A percentile compares a stretch with the other conserved stretches of the same genome.
These are phyloP conservation scores for Caenorhabditis auriculariae DNA, from an alignment of 2,888 invertebrate species.

Conservation along the genomic window DNA sequence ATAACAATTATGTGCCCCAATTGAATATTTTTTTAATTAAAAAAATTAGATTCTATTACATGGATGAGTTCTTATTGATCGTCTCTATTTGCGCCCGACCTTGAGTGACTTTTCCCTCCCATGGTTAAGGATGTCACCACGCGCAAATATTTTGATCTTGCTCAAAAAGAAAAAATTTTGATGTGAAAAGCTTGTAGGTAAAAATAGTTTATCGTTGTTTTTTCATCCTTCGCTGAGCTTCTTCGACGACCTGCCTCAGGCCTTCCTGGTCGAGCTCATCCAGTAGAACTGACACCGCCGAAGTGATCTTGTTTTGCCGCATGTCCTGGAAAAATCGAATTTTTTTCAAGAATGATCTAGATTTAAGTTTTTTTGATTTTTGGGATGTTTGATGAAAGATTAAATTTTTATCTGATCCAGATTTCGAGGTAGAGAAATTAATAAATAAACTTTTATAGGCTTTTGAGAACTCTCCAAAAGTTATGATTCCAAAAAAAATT, in stretches of 20 bases:
- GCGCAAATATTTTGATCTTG: no score
- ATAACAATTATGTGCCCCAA: no score
- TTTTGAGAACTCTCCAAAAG: neutral
- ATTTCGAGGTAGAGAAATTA: no score
- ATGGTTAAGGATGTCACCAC: no score
- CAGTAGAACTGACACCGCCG: constrained; percentile 47
- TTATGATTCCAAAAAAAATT: no score
- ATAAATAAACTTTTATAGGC: neutral
- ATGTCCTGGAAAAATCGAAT: constrained; percentile 35
- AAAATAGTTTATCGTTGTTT: constrained; percentile 51
- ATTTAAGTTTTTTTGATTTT: neutral
- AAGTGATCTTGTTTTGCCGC: constrained; percentile 48
- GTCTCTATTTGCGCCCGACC: no score
- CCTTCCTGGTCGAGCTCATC: constrained; percentile 53
- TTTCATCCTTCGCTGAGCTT: constrained; percentile 50
- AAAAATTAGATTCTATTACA: no score
- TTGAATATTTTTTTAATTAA: no score
- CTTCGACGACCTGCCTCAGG: constrained; percentile 42
- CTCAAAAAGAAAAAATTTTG: no score
- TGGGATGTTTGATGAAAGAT: neutral
- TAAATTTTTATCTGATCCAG: neutral
- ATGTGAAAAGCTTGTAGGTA: no score
- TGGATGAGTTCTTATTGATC: no score
- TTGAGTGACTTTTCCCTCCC: no score
- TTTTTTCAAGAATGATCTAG: neutral